phyloP scores from a whole-genome alignment of 2,113 vertebrate genomes.

The Proteles cristata region DNA sequence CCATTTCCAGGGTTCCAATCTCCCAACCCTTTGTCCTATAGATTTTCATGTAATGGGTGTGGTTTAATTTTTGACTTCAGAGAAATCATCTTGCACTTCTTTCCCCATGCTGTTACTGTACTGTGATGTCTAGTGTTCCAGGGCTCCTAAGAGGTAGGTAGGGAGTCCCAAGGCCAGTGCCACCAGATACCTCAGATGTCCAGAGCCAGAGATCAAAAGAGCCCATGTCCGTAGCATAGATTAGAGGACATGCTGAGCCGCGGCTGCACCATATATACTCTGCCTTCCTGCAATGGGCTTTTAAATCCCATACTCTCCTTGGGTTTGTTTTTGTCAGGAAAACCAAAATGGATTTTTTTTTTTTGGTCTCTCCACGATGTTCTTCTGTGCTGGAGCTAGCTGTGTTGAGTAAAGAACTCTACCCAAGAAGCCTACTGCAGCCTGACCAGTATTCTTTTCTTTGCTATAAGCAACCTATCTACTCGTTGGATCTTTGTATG shows the following conservation, averaged over 20 bases:
- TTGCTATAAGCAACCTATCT: not conserved
- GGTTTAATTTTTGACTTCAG: not conserved
- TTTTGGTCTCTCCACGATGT: not conserved
- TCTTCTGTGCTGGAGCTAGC: not conserved
- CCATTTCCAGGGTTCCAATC: not conserved
- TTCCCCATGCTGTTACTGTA: not conserved
- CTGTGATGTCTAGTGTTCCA: not conserved
- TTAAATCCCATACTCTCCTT: not conserved
- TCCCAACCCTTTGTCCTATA: not conserved
- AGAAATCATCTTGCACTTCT: not conserved
- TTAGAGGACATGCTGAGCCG: not conserved
- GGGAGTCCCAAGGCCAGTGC: not conserved
- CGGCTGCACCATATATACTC: not conserved
- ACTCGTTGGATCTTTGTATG: not conserved
- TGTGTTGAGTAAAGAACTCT: not conserved
- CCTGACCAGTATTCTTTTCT: not conserved
- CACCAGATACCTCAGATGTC: not conserved
- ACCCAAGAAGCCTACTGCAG: not conserved
- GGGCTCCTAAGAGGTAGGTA: not conserved
- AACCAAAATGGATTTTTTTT: not conserved
- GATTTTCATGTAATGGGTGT: not conserved
- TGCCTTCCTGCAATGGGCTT: not conserved
- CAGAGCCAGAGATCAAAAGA: not conserved
- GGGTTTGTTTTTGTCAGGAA: not conserved
- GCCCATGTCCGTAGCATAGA: accelerated